Evolutionary conservation across 2,797 vertebrate species (phyloP).

Genomic region (Anas georgica): DNA sequence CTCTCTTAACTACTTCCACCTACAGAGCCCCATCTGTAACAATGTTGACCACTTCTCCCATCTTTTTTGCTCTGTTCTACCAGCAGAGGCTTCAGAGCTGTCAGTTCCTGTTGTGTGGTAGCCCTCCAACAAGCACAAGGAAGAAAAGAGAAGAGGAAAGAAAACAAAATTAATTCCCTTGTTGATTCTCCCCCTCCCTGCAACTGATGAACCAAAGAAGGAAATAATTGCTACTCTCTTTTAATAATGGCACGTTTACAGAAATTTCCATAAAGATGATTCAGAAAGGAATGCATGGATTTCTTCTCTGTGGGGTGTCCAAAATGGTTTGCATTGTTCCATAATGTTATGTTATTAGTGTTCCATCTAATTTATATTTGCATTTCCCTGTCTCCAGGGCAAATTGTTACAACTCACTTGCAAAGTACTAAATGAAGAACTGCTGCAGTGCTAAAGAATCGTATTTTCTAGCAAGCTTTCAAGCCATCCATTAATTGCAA

Average conservation of each 20-base stretch:
- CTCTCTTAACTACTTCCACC: conserved; percentile 62
- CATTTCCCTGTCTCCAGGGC: conserved; percentile 77
- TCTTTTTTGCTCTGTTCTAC: conserved; percentile 37
- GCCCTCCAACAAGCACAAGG: conserved; percentile 45
- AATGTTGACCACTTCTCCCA: conserved; percentile 24
- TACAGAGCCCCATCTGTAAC: conserved; percentile 55
- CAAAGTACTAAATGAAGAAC: conserved; percentile 64
- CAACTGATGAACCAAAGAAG: conserved; percentile 79
- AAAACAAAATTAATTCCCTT: conserved; percentile 70
- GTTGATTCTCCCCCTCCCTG: conserved; percentile 39
- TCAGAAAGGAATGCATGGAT: conserved; percentile 73
- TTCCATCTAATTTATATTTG: conserved; percentile 76
- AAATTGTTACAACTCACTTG: conserved; percentile 75
- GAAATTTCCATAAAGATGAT: conserved; percentile 82
- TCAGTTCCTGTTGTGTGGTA: conserved; percentile 25
- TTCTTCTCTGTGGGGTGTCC: conserved; percentile 76
- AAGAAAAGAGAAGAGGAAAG: conserved; percentile 54
- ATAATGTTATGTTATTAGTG: conserved; percentile 79
- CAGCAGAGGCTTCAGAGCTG: not conserved
- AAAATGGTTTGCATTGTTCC: conserved; percentile 77
- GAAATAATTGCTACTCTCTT: conserved; percentile 81
- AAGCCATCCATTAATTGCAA: not conserved
- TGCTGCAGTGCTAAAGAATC: conserved; percentile 29
- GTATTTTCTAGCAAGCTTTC: conserved; percentile 41
- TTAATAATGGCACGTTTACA: conserved; percentile 79